Base-by-base conservation (phyloP, 2,113 vertebrate species). In the Sakesphorus luctuosus region DNA sequence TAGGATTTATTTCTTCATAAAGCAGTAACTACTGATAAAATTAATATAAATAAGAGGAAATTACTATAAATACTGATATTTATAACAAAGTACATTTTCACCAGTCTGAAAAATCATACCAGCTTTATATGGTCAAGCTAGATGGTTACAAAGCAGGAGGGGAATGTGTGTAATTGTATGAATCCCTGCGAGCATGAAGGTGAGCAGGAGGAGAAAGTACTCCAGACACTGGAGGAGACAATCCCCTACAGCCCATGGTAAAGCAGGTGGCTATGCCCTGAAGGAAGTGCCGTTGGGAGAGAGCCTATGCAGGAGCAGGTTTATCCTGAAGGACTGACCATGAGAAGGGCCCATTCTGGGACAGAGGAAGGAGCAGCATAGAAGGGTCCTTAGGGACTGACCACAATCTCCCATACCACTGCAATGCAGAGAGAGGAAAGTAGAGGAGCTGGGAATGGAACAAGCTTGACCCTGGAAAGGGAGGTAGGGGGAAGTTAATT, bases 151-250 rank as follows among this genome's bases (percentile, higher is more conserved):
- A 77, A 71, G 61, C 36, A 69, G 9, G 7, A 67, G 6, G 3
- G 7, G 4, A 4, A 35, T 0, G 1, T 1, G 3, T 33, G 5
- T 36, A 4, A 73, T 46, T 33, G 25, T 67, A 28, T 55, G 71
- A 67, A 61, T 66, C 3, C 21, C 29, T 65, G 24, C 0, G 0
- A 86, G 38, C 53, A 59, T 0, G 1, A 4, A 68, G 3, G 5
- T 16, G 11, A 26, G 4, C 78, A 56, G 7, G 3, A 11, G 6
- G 2, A n/a, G 5, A 31, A 72, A 33, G 12, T 29, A 26, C 10
- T 62, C 8, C 43, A 33, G 21, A 10, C 2, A 1, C 23, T 11
- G 2, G 8, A 59, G 15, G 6, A 65, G 52, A 85, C 26, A 36
- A 53, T 74, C 3, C 44, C 18, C n/a, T 40, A 20, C 47, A 87